Conservation (phyloP, 2,797 vertebrate genomes). For the Lutjanus argentimaculatus region DNA sequence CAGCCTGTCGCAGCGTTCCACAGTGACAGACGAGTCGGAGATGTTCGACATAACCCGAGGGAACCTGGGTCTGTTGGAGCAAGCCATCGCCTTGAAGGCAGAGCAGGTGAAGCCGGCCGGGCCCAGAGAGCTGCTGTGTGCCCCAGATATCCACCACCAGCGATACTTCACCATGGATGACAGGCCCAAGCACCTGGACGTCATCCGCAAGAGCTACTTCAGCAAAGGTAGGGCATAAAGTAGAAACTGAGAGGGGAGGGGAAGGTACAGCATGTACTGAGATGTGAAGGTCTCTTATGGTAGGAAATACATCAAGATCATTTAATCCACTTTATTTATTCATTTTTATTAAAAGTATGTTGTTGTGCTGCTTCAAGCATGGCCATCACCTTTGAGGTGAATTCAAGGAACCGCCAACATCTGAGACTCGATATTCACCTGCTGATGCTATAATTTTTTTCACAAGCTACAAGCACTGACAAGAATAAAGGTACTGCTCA, state of each 20-base stretch:
- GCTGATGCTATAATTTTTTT: neutral
- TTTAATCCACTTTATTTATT: slow-evolving; percentile 18
- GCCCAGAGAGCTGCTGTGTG: slow-evolving; percentile 84
- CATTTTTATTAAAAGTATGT: neutral
- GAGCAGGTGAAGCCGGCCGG: slow-evolving; percentile 92
- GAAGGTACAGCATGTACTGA: neutral
- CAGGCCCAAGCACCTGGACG: slow-evolving; percentile 91
- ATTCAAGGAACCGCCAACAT: slow-evolving; percentile 3
- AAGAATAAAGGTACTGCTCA: neutral
- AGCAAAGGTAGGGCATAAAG: slow-evolving; percentile 89
- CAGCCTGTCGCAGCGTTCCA: slow-evolving; percentile 90
- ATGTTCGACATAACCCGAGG: slow-evolving; percentile 97
- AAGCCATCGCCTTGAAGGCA: slow-evolving; percentile 97
- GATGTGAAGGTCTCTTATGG: neutral
- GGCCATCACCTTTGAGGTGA: neutral
- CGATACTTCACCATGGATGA: slow-evolving; percentile 90
- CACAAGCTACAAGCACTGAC: neutral
- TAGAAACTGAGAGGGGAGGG: neutral
- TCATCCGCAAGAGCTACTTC: slow-evolving; percentile 93
- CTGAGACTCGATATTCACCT: neutral
- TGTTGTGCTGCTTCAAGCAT: neutral
- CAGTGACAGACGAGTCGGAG: slow-evolving; percentile 92
- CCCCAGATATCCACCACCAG: slow-evolving; percentile 80
- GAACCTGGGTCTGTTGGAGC: slow-evolving; percentile 97
- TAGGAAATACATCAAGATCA: slow-evolving; percentile 20